phyloP scores from a whole-genome alignment of 2,797 vertebrate genomes.

The Jordanella pulchra region DNA sequence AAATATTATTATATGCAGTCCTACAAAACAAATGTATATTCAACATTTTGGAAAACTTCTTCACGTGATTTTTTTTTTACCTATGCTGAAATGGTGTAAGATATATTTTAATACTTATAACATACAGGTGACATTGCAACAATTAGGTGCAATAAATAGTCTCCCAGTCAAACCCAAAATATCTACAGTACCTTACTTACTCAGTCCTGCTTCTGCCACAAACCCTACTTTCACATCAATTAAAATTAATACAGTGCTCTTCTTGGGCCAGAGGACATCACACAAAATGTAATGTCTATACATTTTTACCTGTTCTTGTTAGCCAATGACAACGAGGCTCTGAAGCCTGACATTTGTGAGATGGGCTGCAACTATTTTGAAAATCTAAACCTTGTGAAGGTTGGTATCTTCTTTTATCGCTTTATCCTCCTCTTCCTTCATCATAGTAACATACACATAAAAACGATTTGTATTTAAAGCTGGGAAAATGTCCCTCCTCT shows the following conservation, averaged over 20 bases:
- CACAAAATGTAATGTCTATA: neutral
- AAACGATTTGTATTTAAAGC: neutral
- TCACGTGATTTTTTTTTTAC: neutral
- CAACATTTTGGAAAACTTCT: neutral
- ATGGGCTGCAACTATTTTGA: neutral
- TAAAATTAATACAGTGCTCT: neutral
- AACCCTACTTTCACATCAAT: neutral
- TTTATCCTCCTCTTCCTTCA: neutral
- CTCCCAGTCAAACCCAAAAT: neutral
- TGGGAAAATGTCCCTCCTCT: neutral
- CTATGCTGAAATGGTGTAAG: neutral
- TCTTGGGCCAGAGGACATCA: neutral
- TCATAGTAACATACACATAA: neutral
- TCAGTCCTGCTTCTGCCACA: neutral
- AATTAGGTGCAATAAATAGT: neutral
- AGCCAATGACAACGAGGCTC: neutral
- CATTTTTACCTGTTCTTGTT: neutral
- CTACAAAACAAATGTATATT: neutral
- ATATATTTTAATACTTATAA: neutral
- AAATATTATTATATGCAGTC: neutral
- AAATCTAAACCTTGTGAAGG: neutral
- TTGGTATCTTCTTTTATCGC: neutral
- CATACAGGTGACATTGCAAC: too few species aligned
- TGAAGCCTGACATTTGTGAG: neutral
- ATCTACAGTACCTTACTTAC: neutral